phyloP scores from a whole-genome alignment of 2,113 vertebrate species.

The Hoplias malabaricus region DNA sequence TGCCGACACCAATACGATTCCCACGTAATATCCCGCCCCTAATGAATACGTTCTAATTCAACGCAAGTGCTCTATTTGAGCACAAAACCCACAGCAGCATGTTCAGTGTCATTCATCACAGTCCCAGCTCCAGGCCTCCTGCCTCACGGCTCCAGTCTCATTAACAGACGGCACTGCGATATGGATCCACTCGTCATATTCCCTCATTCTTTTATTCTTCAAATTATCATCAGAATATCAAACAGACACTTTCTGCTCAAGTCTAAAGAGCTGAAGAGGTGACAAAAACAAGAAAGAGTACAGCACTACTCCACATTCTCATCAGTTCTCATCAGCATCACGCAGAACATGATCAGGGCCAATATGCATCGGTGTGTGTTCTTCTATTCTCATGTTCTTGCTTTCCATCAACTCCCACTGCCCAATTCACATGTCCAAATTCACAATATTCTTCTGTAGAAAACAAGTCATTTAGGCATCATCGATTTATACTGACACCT shows the following conservation, averaged over 20 bases:
- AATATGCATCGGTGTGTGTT: no score
- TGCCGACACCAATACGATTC: no score
- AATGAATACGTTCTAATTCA: no score
- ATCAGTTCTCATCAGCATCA: background rate
- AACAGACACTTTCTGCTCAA: background rate
- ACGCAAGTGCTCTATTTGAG: no score
- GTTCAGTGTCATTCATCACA: background rate
- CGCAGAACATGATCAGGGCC: background rate
- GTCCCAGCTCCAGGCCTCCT: background rate
- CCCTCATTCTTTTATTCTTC: background rate
- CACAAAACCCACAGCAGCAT: background rate
- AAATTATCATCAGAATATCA: background rate
- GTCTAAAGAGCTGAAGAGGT: background rate
- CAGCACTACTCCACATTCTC: background rate
- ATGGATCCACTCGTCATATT: background rate
- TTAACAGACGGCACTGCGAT: background rate
- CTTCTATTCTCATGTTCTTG: no score
- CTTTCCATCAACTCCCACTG: no score
- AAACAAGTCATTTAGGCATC: no score
- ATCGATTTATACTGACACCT: no score
- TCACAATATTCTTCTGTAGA: no score
- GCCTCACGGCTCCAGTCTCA: background rate
- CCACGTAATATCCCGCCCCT: no score
- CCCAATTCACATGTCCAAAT: no score
- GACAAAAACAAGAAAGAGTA: background rate